Percentiles rank a stretch among this genome's conserved stretches.
Evolutionary conservation across 2,797 vertebrate genomes (phyloP).

Genomic region (Falco concolor): DNA sequence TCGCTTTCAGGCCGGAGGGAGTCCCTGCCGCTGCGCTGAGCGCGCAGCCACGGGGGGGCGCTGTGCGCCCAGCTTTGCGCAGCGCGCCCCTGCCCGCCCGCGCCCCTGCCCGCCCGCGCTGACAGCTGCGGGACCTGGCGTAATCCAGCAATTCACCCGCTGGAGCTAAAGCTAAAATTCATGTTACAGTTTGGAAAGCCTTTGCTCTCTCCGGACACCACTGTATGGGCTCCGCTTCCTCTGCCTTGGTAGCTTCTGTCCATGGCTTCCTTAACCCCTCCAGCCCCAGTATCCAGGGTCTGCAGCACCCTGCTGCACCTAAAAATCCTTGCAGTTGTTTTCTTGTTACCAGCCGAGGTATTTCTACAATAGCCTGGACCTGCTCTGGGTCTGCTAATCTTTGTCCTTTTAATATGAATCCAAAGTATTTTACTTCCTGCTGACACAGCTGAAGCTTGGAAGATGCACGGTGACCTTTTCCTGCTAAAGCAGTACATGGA

Average conservation of each 20-base stretch:
- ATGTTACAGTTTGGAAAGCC: not conserved
- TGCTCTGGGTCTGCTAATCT: not conserved
- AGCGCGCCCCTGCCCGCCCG: too few species aligned
- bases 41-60: not conserved
- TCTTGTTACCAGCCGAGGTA: not conserved
- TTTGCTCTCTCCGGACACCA: not conserved
- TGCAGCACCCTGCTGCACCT: not conserved
- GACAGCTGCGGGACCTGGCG: too few species aligned
- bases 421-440: not conserved
- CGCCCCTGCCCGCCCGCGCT: too few species aligned
- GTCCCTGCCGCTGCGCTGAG: not conserved
- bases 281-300: not conserved
- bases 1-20: rapidly evolving
- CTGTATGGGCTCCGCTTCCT: not conserved
- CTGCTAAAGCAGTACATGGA: too few species aligned
- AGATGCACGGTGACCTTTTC: not conserved
- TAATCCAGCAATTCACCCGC: not conserved
- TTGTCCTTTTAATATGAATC: not conserved
- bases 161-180: not conserved
- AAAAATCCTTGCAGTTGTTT: not conserved
- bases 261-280: not conserved
- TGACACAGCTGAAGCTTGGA: not conserved
- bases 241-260: not conserved
- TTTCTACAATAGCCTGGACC: not conserved
- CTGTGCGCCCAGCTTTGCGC: too few species aligned